phyloP scores from a whole-genome alignment of 2,113 vertebrate species.

The Notarius lentiginosus region DNA sequence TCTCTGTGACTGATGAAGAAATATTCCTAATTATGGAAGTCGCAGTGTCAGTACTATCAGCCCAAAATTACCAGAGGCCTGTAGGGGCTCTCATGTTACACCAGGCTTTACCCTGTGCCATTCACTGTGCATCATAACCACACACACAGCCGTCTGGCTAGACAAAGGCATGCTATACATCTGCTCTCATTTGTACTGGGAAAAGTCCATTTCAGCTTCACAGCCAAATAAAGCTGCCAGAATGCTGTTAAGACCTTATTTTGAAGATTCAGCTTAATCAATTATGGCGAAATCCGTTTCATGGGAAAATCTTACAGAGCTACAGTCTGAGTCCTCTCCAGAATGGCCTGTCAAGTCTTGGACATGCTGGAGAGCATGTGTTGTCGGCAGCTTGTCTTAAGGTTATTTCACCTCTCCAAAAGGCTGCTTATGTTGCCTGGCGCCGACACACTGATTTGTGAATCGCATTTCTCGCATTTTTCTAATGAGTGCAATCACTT shows the following conservation, averaged over 20 bases:
- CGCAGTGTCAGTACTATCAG: slow-evolving; percentile 20
- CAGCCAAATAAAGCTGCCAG: slow-evolving; percentile 36
- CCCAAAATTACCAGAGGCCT: slow-evolving; percentile 1
- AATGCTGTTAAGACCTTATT: slow-evolving; percentile 38
- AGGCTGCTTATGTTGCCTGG: slow-evolving; percentile 46
- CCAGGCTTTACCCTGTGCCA: slow-evolving; percentile 16
- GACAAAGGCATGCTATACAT: slow-evolving; percentile 37
- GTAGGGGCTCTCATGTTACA: slow-evolving; percentile 18
- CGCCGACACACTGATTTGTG: slow-evolving; percentile 46
- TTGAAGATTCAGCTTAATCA: slow-evolving; percentile 37
- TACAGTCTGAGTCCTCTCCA: slow-evolving; percentile 23
- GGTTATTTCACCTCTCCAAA: slow-evolving; percentile 47
- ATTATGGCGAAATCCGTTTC: slow-evolving; percentile 27
- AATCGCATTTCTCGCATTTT: slow-evolving; percentile 52
- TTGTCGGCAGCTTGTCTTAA: slow-evolving; percentile 52
- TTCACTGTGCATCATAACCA: slow-evolving; percentile 37
- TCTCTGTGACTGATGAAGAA: slow-evolving; percentile 26
- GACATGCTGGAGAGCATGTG: slow-evolving; percentile 44
- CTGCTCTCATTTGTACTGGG: slow-evolving; percentile 32
- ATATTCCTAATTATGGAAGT: slow-evolving; percentile 14
- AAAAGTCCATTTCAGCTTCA: slow-evolving; percentile 35
- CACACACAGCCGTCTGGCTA: slow-evolving; percentile 17
- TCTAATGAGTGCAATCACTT: slow-evolving; percentile 58
- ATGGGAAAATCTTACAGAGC: slow-evolving; percentile 11
- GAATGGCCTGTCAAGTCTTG: slow-evolving; percentile 42